Evolutionary conservation across 2,888 invertebrate species (phyloP).

Genomic region (Pyrocoelia pectoralis): DNA sequence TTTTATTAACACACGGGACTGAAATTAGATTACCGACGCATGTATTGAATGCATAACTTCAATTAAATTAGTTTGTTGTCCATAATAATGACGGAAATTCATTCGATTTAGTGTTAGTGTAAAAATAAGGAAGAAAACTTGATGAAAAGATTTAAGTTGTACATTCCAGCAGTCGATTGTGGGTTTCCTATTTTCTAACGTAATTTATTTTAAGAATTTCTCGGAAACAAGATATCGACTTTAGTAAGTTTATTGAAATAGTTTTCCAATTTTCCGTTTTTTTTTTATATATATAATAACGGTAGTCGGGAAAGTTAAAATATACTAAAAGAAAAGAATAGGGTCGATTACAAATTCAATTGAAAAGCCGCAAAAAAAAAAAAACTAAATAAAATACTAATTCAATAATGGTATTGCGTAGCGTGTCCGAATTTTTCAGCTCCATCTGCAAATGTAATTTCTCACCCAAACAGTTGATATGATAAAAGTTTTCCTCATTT

Average conservation of each 20-base stretch:
- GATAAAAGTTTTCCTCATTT: slow-evolving; percentile 56
- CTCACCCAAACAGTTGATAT: slow-evolving; percentile 53
- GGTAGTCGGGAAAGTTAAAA: slow-evolving; percentile 35
- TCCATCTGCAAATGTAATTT: slow-evolving; percentile 52
- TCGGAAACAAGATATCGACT: slow-evolving; percentile 38
- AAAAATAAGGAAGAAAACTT: slow-evolving; percentile 26
- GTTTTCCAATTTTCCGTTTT: slow-evolving; percentile 40
- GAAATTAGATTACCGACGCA: no score
- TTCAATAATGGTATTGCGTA: slow-evolving; percentile 48
- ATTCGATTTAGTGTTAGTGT: slow-evolving; percentile 3
- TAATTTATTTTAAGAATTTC: slow-evolving; percentile 39
- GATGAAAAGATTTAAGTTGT: slow-evolving; percentile 29
- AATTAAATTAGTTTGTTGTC: not conserved
- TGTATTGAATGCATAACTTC: no score
- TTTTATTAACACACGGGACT: no score
- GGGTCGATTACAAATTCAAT: slow-evolving; percentile 46
- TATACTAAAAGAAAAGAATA: slow-evolving; percentile 39
- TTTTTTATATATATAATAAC: slow-evolving; percentile 30
- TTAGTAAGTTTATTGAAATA: slow-evolving; percentile 40
- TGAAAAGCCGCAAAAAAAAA: slow-evolving; percentile 38
- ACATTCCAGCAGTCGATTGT: slow-evolving; percentile 27
- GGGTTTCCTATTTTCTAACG: slow-evolving; percentile 35
- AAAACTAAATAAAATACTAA: slow-evolving; percentile 48
- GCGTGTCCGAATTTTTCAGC: slow-evolving; percentile 41
- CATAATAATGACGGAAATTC: not conserved